A percentile compares a stretch with the other conserved stretches of the same genome.
These are phyloP conservation scores for Drosophila chauvacae DNA, from an alignment of 1,140 invertebrate species.

Conservation along the genomic window DNA sequence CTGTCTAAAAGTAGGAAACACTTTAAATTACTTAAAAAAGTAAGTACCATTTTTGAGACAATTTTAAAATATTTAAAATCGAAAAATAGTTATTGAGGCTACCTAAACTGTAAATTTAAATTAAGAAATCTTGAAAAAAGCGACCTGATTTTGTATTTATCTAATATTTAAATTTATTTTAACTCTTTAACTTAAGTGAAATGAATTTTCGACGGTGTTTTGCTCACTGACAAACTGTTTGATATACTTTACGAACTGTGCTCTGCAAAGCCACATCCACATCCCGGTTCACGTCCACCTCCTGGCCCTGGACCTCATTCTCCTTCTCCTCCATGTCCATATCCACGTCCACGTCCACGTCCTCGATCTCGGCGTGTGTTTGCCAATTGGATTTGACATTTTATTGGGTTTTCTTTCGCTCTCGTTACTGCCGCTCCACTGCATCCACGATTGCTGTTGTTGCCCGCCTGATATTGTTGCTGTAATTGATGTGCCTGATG, in stretches of 20 bases:
- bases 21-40: too few species aligned
- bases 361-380: constrained; percentile 53
- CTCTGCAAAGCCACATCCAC: constrained; percentile 37
- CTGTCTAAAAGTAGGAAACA: too few species aligned
- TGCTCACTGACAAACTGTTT: constrained; percentile 69
- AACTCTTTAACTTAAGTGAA: not conserved
- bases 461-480: constrained; percentile 31
- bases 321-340: not conserved
- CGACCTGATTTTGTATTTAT: not conserved
- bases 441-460: constrained; percentile 45
- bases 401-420: constrained; percentile 77
- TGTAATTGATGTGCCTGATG: constrained; percentile 71
- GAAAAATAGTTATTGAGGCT: not conserved
- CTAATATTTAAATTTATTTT: not conserved
- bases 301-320: constrained; percentile 21
- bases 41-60: too few species aligned
- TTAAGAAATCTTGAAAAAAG: not conserved
- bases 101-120: not conserved
- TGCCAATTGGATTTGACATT: constrained; percentile 83
- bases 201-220: not conserved
- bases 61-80: not conserved
- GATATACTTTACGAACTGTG: constrained; percentile 73
- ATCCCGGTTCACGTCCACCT: constrained; percentile 9
- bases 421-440: constrained; percentile 78
- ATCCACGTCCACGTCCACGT: constrained; percentile 21